Percentiles rank a stretch among this genome's conserved stretches.
Conservation (phyloP, 1,140 invertebrate genomes). For the Calosoma granatense region DNA sequence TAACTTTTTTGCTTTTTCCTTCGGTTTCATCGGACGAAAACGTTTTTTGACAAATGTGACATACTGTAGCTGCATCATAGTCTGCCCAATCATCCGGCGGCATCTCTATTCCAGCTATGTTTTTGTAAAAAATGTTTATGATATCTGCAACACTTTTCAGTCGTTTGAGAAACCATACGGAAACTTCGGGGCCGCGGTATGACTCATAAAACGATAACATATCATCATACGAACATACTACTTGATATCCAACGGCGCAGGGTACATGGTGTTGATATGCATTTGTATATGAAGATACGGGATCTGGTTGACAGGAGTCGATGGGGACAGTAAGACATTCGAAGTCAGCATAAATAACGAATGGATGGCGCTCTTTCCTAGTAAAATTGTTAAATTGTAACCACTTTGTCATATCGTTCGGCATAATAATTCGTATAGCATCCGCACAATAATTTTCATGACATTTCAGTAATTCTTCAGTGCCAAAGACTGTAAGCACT, state of each 20-base stretch:
- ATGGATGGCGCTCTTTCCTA: constrained; percentile 14
- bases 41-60: not conserved
- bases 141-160: not conserved
- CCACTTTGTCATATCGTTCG: constrained; percentile 11
- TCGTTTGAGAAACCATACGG: not conserved
- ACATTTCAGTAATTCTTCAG: constrained; percentile 8
- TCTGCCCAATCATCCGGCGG: not conserved
- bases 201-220: not conserved
- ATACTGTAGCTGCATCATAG: not conserved
- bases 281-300: not conserved
- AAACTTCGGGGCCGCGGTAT: not conserved
- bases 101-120: not conserved
- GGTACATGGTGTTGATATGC: not conserved
- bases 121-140: not conserved
- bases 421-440: constrained; percentile 9
- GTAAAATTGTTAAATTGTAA: constrained; percentile 19
- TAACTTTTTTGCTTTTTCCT: not conserved
- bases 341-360: constrained; percentile 18
- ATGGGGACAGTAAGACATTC: constrained; percentile 14
- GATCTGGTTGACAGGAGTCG: not conserved
- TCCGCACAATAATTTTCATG: not conserved
- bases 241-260: not conserved
- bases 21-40: too few species aligned
- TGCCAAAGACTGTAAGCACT: constrained; percentile 17
- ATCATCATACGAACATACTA: not conserved